phyloP scores from a whole-genome alignment of 2,113 vertebrate genomes.

The Lepisosteus osseus region DNA sequence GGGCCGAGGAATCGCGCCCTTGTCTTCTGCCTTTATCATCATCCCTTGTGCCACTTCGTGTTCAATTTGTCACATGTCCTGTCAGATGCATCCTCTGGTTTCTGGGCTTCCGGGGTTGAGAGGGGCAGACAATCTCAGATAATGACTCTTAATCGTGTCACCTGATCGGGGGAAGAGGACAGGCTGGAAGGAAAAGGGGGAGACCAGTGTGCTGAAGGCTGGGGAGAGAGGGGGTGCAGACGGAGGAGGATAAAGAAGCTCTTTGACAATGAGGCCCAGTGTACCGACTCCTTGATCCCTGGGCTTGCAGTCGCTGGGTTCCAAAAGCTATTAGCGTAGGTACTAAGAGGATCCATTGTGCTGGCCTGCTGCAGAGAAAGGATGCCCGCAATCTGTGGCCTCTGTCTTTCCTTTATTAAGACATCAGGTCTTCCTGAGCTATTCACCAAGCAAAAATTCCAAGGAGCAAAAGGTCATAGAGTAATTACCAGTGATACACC shows the following conservation, averaged over 20 bases:
- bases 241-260: conserved; percentile 49
- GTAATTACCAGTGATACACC: conserved; percentile 44
- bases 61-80: too few relatives aligned
- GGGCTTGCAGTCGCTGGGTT: conserved; percentile 2
- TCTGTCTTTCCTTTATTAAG: conserved; percentile 28
- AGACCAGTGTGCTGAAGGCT: too few relatives aligned
- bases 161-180: conserved; percentile 54
- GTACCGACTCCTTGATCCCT: not conserved
- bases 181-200: not conserved
- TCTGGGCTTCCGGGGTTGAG: too few relatives aligned
- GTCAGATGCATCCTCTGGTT: too few relatives aligned
- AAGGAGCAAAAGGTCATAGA: conserved; percentile 43
- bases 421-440: conserved; percentile 29
- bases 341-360: conserved; percentile 37
- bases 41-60: too few relatives aligned
- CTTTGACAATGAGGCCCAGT: conserved; percentile 29
- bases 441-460: conserved; percentile 20
- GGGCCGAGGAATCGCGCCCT: too few relatives aligned
- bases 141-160: conserved; percentile 78
- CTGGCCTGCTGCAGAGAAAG: conserved; percentile 7
- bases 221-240: conserved; percentile 9
- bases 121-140: conserved; percentile 26
- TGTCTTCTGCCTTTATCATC: too few relatives aligned
- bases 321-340: not conserved
- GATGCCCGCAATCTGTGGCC: not conserved